phyloP scores from a whole-genome alignment of 37 sponge, comb jelly and placozoan genomes.

The Crambe crambe region DNA sequence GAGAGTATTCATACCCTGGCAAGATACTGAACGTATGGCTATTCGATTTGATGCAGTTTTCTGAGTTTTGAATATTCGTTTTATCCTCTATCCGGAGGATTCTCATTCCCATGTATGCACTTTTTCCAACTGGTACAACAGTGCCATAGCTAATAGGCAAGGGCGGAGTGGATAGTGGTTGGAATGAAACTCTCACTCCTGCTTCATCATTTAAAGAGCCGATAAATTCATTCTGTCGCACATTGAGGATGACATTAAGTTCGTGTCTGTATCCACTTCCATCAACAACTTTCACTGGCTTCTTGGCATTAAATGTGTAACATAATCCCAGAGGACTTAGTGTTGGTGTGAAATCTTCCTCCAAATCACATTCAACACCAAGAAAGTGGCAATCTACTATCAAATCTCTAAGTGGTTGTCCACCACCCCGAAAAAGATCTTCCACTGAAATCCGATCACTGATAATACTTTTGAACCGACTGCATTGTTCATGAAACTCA shows the following conservation, averaged over 20 bases:
- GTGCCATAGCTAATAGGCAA: background rate
- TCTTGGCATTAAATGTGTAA: slow-evolving; percentile 36
- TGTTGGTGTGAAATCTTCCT: background rate
- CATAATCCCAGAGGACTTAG: slow-evolving; percentile 13
- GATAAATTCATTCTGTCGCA: slow-evolving; percentile 15
- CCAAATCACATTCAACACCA: slow-evolving; percentile 1
- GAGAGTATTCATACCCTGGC: slow-evolving; percentile 4
- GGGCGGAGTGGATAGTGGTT: slow-evolving; percentile 1
- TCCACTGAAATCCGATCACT: background rate
- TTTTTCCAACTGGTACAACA: slow-evolving; percentile 4
- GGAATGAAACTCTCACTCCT: slow-evolving; percentile 8
- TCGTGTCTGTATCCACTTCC: slow-evolving; percentile 23
- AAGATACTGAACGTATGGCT: background rate
- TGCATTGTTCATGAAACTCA: slow-evolving; percentile 17
- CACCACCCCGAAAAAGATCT: background rate
- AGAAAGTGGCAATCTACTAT: slow-evolving; percentile 6
- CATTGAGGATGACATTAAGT: slow-evolving; percentile 17
- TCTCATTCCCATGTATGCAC: slow-evolving; percentile 19
- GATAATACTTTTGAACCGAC: background rate
- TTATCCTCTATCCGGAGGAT: background rate
- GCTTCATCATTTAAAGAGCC: slow-evolving; percentile 11
- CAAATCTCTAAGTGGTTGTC: slow-evolving; percentile 15
- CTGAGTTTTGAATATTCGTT: background rate
- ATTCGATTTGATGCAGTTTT: background rate
- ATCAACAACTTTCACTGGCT: background rate